Base-by-base conservation (phyloP, 2,113 vertebrate species). In the Patagioenas fasciata region DNA sequence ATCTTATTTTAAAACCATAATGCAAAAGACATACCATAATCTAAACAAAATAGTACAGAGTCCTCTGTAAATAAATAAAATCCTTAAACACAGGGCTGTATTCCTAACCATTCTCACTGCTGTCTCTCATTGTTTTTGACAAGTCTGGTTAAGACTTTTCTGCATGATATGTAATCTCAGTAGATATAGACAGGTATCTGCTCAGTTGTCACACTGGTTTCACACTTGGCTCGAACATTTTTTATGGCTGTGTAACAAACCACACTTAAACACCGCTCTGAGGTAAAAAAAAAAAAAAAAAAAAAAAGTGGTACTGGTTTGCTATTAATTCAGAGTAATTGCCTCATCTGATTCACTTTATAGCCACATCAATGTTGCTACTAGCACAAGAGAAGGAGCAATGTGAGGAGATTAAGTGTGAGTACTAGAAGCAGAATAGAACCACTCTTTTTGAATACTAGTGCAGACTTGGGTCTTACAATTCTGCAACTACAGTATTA, bases 111-210 rank as follows among this genome's bases (percentile, higher is more conserved):
- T 42, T 78, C 50, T 42, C 64, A 48, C 4, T 44, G 42, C 32
- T 73, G 51, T 79, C 40, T 31, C 15, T 72, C 71, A 13, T 1
- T 79, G 36, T 51, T 91, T 65, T 34, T 65, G 44, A 29, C 44
- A 32, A 38, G 23, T 47, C 44, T 66, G 40, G n/a, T 44, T 66
- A 53, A 47, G 38, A 20, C 67, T 80, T 19, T 24, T 67, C 24
- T 6, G 13, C 29, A 44, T 0, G 3, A 20, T 38, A 8, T 2
- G 1, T 31, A 20, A 25, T 40, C 20, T 61, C 24, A 40, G 81
- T 28, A 66, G 16, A 15, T n/a, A 10, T 0, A 54, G 18, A 11
- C 3, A 34, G 42, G 32, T 72, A 29, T 38, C 42, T 85, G 14
- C 20, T 80, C 26, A 54, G 1, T 80, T 85, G 29, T 67, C 47